These are phyloP conservation scores for Tadarida brasiliensis DNA, from an alignment of 2,797 vertebrate species.

Conservation along the genomic window DNA sequence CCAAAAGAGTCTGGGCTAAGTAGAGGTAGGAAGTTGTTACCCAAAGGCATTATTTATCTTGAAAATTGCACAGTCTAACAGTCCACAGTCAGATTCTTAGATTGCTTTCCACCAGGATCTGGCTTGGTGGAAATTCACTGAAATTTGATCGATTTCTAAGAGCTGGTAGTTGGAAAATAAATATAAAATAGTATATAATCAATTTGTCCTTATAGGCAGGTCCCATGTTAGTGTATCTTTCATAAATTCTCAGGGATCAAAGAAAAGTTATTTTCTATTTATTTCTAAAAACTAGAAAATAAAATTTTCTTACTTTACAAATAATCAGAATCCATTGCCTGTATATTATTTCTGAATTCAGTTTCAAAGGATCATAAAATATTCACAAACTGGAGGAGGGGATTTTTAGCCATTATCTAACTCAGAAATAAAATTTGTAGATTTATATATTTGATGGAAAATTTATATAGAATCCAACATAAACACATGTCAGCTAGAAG, in stretches of 20 bases:
- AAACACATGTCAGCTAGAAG: conserved; percentile 25
- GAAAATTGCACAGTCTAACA: conserved; percentile 7
- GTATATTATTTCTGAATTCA: conserved; percentile 59
- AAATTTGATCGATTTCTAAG: conserved; percentile 41
- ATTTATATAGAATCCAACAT: conserved; percentile 21
- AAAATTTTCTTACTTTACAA: conserved; percentile 50
- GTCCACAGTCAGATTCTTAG: neutral
- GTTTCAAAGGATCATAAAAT: conserved; percentile 61
- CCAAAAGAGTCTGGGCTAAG: neutral
- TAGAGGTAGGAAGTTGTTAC: neutral
- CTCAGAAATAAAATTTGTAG: conserved; percentile 50
- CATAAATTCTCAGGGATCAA: conserved; percentile 3
- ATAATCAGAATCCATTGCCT: conserved; percentile 41
- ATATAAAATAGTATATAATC: neutral
- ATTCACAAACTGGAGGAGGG: neutral
- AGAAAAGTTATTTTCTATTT: conserved; percentile 33
- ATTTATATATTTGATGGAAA: conserved; percentile 49
- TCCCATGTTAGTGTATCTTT: neutral
- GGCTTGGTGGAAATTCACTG: neutral
- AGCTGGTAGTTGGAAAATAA: conserved; percentile 33
- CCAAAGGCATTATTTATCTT: neutral
- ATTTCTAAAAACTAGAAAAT: conserved; percentile 55
- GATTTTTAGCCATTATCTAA: neutral
- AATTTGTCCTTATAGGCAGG: neutral
- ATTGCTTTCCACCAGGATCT: neutral